Conservation (phyloP, 2,888 invertebrate genomes). For the Noctua comes region DNA sequence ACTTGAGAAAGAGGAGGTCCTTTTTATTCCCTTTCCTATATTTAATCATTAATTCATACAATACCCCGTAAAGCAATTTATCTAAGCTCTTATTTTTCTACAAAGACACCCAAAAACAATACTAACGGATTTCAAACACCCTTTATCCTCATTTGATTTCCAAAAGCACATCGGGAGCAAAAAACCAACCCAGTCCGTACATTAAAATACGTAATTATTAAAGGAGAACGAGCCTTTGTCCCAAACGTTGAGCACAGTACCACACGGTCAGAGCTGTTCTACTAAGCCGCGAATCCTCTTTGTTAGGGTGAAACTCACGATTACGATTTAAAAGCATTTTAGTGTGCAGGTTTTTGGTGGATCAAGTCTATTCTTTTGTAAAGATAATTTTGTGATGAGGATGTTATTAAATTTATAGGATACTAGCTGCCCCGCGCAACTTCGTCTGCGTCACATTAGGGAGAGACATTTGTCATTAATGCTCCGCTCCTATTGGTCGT, state of each 20-base stretch:
- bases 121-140: neutral
- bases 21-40: neutral
- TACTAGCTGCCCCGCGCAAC: no score
- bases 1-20: no score
- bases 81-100: neutral
- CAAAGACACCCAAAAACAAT: neutral
- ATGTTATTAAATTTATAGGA: neutral
- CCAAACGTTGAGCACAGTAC: constrained; percentile 46
- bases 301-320: constrained; percentile 66
- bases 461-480: no score
- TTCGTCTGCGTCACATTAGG: no score
- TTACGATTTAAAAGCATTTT: constrained; percentile 71
- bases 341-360: constrained; percentile 45
- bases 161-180: constrained; percentile 1
- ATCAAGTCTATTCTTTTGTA: constrained; percentile 40
- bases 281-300: constrained; percentile 71
- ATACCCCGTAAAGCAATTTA: neutral
- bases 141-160: neutral
- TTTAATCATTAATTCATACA: neutral
- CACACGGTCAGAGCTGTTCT: constrained; percentile 53
- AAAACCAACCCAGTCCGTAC: constrained; percentile 15
- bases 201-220: constrained; percentile 54
- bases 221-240: constrained; percentile 51
- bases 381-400: constrained; percentile 11
- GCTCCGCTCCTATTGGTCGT: no score